phyloP scores from a whole-genome alignment of 1,140 invertebrate species.

The Cyclina sinensis region DNA sequence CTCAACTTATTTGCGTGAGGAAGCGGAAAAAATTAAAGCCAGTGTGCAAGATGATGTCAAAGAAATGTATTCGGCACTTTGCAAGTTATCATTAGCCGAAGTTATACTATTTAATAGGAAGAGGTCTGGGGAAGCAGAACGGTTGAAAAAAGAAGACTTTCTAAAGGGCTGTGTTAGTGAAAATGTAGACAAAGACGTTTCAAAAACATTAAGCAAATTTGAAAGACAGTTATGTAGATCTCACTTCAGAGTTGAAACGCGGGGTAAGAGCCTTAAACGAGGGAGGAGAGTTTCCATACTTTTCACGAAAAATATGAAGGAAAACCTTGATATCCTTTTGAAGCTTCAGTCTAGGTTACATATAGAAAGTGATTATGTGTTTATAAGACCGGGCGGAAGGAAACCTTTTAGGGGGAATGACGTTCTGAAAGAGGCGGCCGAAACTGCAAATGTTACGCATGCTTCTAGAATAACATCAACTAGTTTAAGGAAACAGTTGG shows the following conservation, averaged over 20 bases:
- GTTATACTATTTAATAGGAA: conserved; percentile 44
- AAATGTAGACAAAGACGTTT: neutral
- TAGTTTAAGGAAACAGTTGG: conserved; percentile 37
- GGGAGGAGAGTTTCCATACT: conserved; percentile 57
- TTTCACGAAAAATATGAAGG: conserved; percentile 47
- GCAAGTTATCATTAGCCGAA: neutral
- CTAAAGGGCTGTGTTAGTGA: neutral
- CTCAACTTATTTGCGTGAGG: neutral
- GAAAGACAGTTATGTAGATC: conserved; percentile 26
- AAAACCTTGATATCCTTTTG: conserved; percentile 15
- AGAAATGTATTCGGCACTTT: too few species aligned
- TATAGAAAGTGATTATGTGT: conserved; percentile 10
- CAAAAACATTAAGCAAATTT: conserved; percentile 11
- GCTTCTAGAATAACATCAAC: conserved; percentile 30
- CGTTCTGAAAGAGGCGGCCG: conserved; percentile 12
- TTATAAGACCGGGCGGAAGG: neutral
- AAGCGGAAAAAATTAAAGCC: neutral
- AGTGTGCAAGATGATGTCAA: too few species aligned
- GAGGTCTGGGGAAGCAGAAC: conserved; percentile 37
- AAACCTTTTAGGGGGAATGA: conserved; percentile 14
- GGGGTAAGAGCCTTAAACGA: conserved; percentile 45
- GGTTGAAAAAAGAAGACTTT: conserved; percentile 44
- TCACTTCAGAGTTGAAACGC: conserved; percentile 38
- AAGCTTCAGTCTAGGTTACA: neutral
- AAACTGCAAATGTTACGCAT: neutral